Percentiles rank a stretch among this genome's conserved stretches.
These are phyloP conservation scores for Nasonia oneida DNA, from an alignment of 2,888 invertebrate genomes.

Conservation along the genomic window DNA sequence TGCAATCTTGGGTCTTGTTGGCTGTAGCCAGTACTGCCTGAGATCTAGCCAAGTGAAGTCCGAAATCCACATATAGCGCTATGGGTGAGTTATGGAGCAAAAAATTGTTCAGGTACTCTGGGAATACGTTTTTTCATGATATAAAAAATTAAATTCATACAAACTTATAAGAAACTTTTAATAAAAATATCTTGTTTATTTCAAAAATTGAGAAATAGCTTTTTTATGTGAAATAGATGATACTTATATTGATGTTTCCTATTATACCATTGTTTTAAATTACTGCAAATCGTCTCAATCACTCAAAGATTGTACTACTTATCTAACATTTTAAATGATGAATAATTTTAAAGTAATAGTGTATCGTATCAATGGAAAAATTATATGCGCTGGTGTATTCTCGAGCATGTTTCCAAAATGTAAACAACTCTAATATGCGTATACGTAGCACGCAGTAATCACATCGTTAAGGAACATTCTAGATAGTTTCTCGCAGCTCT, in stretches of 20 bases:
- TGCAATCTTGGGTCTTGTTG: slow-evolving; percentile 8
- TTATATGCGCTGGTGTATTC: not conserved
- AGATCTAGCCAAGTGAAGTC: slow-evolving; percentile 33
- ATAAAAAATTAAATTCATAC: not conserved
- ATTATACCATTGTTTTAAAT: not conserved
- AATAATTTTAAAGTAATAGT: not conserved
- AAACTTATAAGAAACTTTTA: not conserved
- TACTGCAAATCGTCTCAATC: no score
- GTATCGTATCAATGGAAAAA: not conserved
- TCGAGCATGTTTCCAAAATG: not conserved
- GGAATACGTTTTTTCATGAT: not conserved
- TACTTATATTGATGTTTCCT: not conserved
- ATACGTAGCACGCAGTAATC: not conserved
- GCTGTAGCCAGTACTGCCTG: slow-evolving; percentile 24
- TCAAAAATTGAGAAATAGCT: not conserved
- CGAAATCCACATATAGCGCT: not conserved
- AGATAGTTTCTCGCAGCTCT: not conserved
- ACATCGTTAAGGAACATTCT: not conserved
- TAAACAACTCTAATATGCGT: not conserved
- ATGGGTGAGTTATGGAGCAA: not conserved
- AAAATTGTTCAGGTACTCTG: not conserved
- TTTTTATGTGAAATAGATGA: not conserved
- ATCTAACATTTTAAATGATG: not conserved
- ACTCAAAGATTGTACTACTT: no score
- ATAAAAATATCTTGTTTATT: not conserved